A percentile compares a stretch with the other conserved stretches of the same genome.
Conservation (phyloP, 2,113 vertebrate genomes). For the Formicarius rufipectus region DNA sequence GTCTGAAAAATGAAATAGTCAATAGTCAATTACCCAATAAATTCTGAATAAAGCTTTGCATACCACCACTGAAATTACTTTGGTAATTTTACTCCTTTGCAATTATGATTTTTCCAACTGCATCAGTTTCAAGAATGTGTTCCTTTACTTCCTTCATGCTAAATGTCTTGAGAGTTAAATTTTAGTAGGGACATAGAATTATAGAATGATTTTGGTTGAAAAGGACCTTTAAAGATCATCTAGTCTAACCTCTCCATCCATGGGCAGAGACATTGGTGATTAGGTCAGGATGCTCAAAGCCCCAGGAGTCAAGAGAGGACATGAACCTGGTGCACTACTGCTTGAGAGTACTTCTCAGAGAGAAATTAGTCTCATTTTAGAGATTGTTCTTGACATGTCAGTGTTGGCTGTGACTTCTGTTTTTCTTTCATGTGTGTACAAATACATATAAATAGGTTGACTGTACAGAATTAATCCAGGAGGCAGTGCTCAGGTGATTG, state of each 20-base stretch:
- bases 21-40: background rate
- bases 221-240: background rate
- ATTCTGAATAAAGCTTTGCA: background rate
- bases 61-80: background rate
- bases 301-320: background rate
- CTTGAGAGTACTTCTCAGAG: background rate
- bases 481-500: background rate
- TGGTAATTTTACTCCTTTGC: background rate
- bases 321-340: background rate
- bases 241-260: background rate
- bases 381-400: background rate
- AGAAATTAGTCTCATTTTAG: background rate
- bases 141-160: background rate
- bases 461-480: background rate
- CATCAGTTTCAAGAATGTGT: background rate
- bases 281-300: background rate
- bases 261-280: background rate
- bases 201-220: background rate
- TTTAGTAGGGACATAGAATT: background rate
- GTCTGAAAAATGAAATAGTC: background rate
- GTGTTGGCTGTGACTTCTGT: background rate
- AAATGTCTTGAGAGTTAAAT: background rate
- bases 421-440: background rate
- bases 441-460: background rate
- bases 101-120: background rate